These are phyloP conservation scores for Euproctis similis DNA, from an alignment of 2,888 invertebrate genomes.

Conservation along the genomic window DNA sequence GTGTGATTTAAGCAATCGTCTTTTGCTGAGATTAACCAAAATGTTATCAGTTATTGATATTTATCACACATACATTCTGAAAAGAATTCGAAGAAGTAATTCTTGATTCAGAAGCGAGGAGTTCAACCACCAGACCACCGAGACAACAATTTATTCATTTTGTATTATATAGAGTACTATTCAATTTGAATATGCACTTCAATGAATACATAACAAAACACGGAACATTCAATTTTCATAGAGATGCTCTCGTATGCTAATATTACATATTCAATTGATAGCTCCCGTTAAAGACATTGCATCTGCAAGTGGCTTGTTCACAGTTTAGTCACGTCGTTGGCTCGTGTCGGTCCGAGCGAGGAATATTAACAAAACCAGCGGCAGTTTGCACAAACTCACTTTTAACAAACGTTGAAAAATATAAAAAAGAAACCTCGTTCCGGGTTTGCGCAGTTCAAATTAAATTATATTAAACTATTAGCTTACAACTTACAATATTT, in stretches of 20 bases:
- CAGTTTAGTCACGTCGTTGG: slow-evolving; percentile 28
- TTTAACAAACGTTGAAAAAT: slow-evolving; percentile 50
- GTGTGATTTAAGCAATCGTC: too few species aligned
- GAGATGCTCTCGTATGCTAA: slow-evolving; percentile 36
- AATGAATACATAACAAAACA: not conserved
- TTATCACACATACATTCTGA: too few species aligned
- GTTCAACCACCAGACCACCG: too few species aligned
- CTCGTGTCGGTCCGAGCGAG: slow-evolving; percentile 34
- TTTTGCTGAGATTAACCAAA: too few species aligned
- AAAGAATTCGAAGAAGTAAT: too few species aligned
- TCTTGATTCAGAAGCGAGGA: too few species aligned
- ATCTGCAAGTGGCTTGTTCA: slow-evolving; percentile 28
- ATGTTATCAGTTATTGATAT: too few species aligned
- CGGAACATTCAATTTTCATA: slow-evolving; percentile 21
- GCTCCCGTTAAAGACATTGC: slow-evolving; percentile 59
- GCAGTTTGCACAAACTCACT: slow-evolving; percentile 42
- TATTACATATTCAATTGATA: slow-evolving; percentile 58
- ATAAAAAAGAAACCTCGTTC: slow-evolving; percentile 37
- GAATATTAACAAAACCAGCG: slow-evolving; percentile 44
- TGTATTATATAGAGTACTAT: too few species aligned
- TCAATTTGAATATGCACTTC: too few species aligned
- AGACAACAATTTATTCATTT: too few species aligned
- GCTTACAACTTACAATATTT: too few species aligned
- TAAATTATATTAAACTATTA: too few species aligned
- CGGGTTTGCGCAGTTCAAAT: slow-evolving; percentile 25